A percentile compares a stretch with the other conserved stretches of the same genome.
Conservation (phyloP, 1,140 invertebrate genomes). For the Trichonephila clavipes region DNA sequence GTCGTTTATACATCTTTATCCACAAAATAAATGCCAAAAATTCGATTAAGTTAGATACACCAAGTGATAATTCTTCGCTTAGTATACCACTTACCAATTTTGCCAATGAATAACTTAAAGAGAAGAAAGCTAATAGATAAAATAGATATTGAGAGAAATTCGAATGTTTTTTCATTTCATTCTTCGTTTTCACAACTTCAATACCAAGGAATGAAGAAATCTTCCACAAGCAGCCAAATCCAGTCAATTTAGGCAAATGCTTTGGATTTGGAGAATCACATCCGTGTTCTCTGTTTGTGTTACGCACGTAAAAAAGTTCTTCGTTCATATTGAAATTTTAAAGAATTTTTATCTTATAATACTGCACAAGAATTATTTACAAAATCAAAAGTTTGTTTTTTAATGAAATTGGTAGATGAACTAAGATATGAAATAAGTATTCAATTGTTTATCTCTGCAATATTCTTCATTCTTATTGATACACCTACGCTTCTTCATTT, state of each 20-base stretch:
- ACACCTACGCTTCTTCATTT: no score
- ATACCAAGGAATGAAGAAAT: neutral
- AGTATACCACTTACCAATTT: neutral
- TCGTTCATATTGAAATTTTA: neutral
- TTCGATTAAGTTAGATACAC: neutral
- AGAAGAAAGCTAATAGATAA: neutral
- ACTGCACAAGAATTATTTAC: neutral
- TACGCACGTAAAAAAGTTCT: neutral
- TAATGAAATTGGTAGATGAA: no score
- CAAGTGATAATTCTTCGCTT: no score
- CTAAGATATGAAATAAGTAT: no score
- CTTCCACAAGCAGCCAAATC: neutral
- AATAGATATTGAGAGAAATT: neutral
- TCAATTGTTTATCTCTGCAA: no score
- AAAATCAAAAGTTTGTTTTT: no score
- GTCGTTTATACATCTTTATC: neutral
- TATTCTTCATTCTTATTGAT: no score
- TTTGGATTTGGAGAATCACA: neutral
- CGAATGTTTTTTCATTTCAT: neutral
- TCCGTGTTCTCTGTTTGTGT: neutral
- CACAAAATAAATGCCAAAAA: neutral
- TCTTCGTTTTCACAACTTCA: neutral
- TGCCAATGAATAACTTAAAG: neutral
- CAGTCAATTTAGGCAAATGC: neutral
- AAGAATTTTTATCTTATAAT: neutral